phyloP scores from a whole-genome alignment of 2,113 vertebrate genomes.

The Rhadina sibilatrix region DNA sequence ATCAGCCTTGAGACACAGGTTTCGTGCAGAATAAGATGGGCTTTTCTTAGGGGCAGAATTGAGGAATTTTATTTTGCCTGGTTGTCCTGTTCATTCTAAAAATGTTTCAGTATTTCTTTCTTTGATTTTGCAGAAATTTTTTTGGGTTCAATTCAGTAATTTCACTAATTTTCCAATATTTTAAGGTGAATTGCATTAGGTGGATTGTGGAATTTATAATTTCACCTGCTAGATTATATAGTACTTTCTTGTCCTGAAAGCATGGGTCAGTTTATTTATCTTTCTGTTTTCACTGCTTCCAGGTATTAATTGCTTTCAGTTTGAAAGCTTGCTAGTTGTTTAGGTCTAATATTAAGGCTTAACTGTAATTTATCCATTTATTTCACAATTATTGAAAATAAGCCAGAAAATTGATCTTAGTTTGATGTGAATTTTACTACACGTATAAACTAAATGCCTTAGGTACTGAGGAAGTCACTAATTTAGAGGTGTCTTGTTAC shows the following conservation, averaged over 20 bases:
- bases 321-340: background rate
- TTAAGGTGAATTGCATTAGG: background rate
- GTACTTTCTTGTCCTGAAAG: background rate
- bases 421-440: constrained; percentile 79
- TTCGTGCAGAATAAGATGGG: background rate
- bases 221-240: constrained; percentile 16
- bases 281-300: background rate
- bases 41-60: background rate
- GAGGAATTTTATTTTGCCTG: background rate
- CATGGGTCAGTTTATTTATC: background rate
- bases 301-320: background rate
- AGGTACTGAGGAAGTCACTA: constrained; percentile 82
- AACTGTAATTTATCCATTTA: constrained; percentile 46
- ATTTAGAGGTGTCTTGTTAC: constrained; percentile 88
- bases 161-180: background rate
- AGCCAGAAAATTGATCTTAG: constrained; percentile 67
- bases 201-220: constrained; percentile 11
- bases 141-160: background rate
- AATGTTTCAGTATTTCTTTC: background rate
- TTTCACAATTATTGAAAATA: constrained; percentile 65
- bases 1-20: background rate
- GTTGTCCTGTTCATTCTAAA: background rate
- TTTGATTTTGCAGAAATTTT: background rate
- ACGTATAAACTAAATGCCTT: constrained; percentile 74
- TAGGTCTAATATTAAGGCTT: background rate